Evolutionary conservation across 2,888 invertebrate species (phyloP).

Genomic region (Andrena trimmerana): DNA sequence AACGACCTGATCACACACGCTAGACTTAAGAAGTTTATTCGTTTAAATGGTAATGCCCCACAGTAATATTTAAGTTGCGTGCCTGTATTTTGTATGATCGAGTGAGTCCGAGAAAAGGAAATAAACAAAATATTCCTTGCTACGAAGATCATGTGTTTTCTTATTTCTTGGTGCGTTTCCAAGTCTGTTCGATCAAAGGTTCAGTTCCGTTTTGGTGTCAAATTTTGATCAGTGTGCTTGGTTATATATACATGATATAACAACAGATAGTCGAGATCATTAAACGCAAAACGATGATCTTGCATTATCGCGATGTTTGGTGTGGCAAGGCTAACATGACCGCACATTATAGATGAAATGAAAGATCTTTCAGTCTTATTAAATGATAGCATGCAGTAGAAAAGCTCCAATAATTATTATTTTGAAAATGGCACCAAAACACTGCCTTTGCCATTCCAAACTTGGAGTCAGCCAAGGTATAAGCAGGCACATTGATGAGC

Average conservation of each 20-base stretch:
- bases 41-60: slow-evolving; percentile 67
- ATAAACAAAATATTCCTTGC: slow-evolving; percentile 83
- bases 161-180: slow-evolving; percentile 86
- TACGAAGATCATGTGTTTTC: slow-evolving; percentile 82
- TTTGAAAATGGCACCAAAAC: slow-evolving; percentile 88
- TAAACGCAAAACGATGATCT: slow-evolving; percentile 39
- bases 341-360: slow-evolving; percentile 75
- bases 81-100: slow-evolving; percentile 84
- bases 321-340: slow-evolving; percentile 86
- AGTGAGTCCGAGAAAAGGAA: slow-evolving; percentile 78
- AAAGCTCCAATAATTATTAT: slow-evolving; percentile 66
- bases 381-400: slow-evolving; percentile 61
- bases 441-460: slow-evolving; percentile 90
- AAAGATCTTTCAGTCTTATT: slow-evolving; percentile 44
- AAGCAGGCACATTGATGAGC: slow-evolving; percentile 86
- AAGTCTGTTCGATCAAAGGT: slow-evolving; percentile 85
- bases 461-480: slow-evolving; percentile 89
- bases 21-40: slow-evolving; percentile 63
- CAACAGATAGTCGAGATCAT: slow-evolving; percentile 43
- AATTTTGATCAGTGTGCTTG: slow-evolving; percentile 86
- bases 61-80: slow-evolving; percentile 81
- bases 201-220: slow-evolving; percentile 88
- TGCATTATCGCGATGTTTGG: slow-evolving; percentile 81
- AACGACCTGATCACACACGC: slow-evolving; percentile 68
- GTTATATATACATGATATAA: slow-evolving; percentile 76